These are phyloP conservation scores for Protonibea diacanthus DNA, from an alignment of 2,797 vertebrate species.

Conservation along the genomic window DNA sequence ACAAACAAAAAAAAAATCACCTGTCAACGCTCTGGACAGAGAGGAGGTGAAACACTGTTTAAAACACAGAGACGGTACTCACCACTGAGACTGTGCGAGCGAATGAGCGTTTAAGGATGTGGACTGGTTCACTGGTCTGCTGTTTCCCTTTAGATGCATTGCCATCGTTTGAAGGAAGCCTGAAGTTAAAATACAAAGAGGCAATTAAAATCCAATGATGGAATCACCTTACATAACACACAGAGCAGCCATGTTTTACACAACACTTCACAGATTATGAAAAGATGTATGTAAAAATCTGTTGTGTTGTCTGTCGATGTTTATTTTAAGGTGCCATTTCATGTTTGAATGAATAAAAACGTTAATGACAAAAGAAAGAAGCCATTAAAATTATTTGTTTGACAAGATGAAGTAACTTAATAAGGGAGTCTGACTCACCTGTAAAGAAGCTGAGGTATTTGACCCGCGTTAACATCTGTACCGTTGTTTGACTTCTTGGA, in stretches of 20 bases:
- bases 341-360: too few relatives aligned
- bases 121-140: conserved; percentile 97
- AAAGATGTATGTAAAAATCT: too few relatives aligned
- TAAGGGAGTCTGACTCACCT: conserved; percentile 83
- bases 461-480: conserved; percentile 98
- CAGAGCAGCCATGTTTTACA: too few relatives aligned
- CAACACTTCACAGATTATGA: too few relatives aligned
- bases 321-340: too few relatives aligned
- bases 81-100: conserved; percentile 98
- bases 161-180: conserved; percentile 97
- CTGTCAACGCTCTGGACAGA: neutral
- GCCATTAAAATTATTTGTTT: neutral
- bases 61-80: conserved; percentile 60
- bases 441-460: conserved; percentile 98
- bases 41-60: neutral
- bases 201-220: neutral
- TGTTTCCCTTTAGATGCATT: conserved; percentile 97
- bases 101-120: conserved; percentile 98
- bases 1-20: conserved; percentile 8
- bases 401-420: neutral
- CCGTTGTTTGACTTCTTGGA: conserved; percentile 99
- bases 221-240: too few relatives aligned
- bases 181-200: conserved; percentile 62
- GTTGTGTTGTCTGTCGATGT: too few relatives aligned
- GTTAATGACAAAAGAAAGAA: neutral